These are phyloP conservation scores for Cossypha polioptera DNA, from an alignment of 2,797 vertebrate species.

Conservation along the genomic window DNA sequence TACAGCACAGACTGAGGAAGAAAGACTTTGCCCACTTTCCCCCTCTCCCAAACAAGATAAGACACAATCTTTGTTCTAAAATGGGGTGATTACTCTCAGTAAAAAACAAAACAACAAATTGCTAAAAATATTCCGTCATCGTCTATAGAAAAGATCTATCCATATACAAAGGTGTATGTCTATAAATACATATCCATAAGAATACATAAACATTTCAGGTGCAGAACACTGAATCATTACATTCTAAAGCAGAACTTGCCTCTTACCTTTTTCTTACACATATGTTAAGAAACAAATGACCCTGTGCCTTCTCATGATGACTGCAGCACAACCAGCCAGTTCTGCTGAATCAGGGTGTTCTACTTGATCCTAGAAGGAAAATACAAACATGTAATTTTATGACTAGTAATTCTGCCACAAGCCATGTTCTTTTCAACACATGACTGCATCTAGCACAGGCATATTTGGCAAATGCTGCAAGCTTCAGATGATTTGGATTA, in stretches of 20 bases:
- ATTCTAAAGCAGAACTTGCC: constrained; percentile 7
- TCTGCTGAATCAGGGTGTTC: constrained; percentile 68
- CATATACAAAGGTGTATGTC: neutral
- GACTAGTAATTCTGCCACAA: constrained; percentile 35
- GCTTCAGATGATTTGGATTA: constrained; percentile 1
- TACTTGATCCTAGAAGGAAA: constrained; percentile 70
- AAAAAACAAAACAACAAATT: neutral
- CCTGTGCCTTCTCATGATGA: constrained; percentile 75
- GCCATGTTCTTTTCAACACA: neutral
- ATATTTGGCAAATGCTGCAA: constrained; percentile 24
- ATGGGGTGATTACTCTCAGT: neutral
- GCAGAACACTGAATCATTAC: neutral
- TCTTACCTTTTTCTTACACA: constrained; percentile 75
- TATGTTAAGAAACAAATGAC: constrained; percentile 58
- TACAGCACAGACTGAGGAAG: neutral
- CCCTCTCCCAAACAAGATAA: neutral
- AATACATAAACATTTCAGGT: neutral
- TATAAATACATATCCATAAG: neutral
- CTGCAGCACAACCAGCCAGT: constrained; percentile 57
- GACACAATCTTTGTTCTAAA: neutral
- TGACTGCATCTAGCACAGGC: constrained; percentile 4
- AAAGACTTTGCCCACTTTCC: neutral
- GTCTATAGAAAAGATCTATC: neutral
- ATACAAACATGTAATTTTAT: constrained; percentile 52
- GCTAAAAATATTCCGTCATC: neutral